These are phyloP conservation scores for Baryphthengus martii DNA, from an alignment of 2,113 vertebrate species.

Conservation along the genomic window DNA sequence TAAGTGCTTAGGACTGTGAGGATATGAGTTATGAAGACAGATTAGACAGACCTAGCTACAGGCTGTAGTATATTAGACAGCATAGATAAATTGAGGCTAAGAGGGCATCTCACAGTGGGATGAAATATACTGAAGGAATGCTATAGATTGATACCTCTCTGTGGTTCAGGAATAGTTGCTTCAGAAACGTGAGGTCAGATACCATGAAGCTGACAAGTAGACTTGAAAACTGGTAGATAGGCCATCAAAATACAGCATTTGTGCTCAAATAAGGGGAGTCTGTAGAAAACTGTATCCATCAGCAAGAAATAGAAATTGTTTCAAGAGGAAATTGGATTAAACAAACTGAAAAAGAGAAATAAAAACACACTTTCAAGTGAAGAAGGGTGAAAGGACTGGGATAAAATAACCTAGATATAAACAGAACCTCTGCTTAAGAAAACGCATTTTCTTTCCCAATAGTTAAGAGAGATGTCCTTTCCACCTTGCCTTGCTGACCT, in stretches of 20 bases:
- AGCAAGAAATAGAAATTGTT: not conserved
- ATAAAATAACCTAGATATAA: not conserved
- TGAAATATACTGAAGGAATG: constrained; percentile 33
- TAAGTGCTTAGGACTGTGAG: constrained; percentile 35
- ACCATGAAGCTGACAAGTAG: not conserved
- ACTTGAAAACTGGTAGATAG: not conserved
- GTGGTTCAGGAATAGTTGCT: not conserved
- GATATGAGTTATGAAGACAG: constrained; percentile 62
- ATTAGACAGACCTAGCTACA: constrained; percentile 51
- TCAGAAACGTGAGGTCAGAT: not conserved
- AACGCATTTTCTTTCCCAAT: not conserved
- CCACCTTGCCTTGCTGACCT: not conserved
- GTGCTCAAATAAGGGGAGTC: not conserved
- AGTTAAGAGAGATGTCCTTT: not conserved
- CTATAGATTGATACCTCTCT: not conserved
- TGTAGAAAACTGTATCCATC: not conserved
- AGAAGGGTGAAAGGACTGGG: not conserved
- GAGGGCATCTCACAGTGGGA: constrained; percentile 21
- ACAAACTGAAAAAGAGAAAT: not conserved
- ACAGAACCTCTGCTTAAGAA: not conserved
- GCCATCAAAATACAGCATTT: not conserved
- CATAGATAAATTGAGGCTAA: constrained; percentile 55
- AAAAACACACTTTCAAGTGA: not conserved
- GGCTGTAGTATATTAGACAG: constrained; percentile 39
- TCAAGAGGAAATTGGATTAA: not conserved